A percentile compares a stretch with the other conserved stretches of the same genome.
Evolutionary conservation across 1,140 invertebrate genomes (phyloP).

Genomic region (Drosophila pseudoananassae): DNA sequence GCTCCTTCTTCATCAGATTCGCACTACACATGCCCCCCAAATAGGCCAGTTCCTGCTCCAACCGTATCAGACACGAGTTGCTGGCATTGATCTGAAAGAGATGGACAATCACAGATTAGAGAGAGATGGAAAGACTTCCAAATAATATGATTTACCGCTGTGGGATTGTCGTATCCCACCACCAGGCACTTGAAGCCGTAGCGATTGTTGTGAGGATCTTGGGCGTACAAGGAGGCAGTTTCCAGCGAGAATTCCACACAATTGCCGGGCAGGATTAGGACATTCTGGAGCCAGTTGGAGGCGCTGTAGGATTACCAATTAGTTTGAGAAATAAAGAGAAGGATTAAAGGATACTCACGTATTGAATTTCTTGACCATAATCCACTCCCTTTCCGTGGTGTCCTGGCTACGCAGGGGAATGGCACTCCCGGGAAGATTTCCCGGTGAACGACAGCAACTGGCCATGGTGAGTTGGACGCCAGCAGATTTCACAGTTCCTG

Average conservation of each 20-base stretch:
- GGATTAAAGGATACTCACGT: conserved; percentile 53
- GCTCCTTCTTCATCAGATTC: conserved; percentile 94
- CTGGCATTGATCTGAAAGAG: conserved; percentile 70
- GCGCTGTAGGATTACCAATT: conserved; percentile 83
- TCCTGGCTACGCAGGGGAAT: conserved; percentile 31
- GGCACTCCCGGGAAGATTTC: conserved; percentile 5
- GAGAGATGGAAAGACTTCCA: conserved; percentile 63
- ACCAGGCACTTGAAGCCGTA: conserved; percentile 97
- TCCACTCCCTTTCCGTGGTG: conserved; percentile 66
- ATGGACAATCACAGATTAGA: neutral
- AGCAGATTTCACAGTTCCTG: conserved; percentile 23
- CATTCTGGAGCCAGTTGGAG: conserved; percentile 94
- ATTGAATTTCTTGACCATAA: conserved; percentile 83
- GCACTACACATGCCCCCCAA: conserved; percentile 95
- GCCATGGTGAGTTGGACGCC: conserved; percentile 67
- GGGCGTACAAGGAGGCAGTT: conserved; percentile 97
- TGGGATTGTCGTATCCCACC: conserved; percentile 95
- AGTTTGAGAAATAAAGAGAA: neutral
- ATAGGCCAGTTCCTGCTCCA: conserved; percentile 96
- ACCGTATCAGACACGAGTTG: conserved; percentile 87
- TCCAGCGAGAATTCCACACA: conserved; percentile 97
- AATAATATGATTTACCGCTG: conserved; percentile 53
- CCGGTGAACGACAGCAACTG: conserved; percentile 57
- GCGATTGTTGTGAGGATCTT: conserved; percentile 92
- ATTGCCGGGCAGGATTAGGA: conserved; percentile 95